phyloP scores from a whole-genome alignment of 1,140 invertebrate species.

The Diorhabda sublineata region DNA sequence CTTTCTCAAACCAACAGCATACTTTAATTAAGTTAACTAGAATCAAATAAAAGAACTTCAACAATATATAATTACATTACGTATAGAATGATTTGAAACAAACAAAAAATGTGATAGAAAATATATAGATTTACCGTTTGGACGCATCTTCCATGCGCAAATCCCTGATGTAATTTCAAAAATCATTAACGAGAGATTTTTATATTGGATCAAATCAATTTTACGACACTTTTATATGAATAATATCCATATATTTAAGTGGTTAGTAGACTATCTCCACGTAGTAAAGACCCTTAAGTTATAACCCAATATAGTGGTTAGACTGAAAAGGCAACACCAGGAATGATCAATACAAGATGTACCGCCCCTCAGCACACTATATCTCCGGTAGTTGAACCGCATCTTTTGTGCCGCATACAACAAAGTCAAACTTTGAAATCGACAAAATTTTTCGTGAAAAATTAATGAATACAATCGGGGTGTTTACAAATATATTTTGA shows the following conservation, averaged over 20 bases:
- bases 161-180: not conserved
- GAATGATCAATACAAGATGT: constrained; percentile 2
- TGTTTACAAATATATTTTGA: too few species aligned
- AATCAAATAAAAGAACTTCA: too few species aligned
- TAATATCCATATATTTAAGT: not conserved
- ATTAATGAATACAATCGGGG: not conserved
- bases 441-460: not conserved
- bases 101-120: too few species aligned
- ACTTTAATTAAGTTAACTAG: too few species aligned
- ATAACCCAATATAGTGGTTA: not conserved
- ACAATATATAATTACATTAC: too few species aligned
- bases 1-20: too few species aligned
- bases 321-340: not conserved
- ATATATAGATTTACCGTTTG: not conserved
- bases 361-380: not conserved
- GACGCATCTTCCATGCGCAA: not conserved
- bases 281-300: not conserved
- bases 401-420: constrained; percentile 1
- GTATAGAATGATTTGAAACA: too few species aligned
- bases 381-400: not conserved
- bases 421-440: not conserved
- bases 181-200: not conserved
- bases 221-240: not conserved
- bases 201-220: not conserved
- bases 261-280: not conserved